Conservation (phyloP, 2,113 vertebrate species). For the Vimba vimba region DNA sequence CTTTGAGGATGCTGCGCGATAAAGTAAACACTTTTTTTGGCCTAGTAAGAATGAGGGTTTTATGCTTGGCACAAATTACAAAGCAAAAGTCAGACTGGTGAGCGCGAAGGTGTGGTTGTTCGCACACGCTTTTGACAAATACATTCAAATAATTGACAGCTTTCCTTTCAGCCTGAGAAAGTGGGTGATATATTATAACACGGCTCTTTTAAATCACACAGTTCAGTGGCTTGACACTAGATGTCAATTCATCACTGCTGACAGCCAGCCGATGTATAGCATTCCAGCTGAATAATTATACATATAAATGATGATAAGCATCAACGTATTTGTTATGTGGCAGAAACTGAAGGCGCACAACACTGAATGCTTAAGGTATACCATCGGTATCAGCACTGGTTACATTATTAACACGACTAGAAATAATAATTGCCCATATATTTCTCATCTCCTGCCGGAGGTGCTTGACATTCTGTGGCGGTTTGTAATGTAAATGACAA, state of each 20-base stretch:
- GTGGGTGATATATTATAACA: conserved; percentile 51
- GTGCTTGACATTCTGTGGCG: conserved; percentile 94
- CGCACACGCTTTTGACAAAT: conserved; percentile 34
- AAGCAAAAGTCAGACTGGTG: conserved; percentile 15
- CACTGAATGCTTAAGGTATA: conserved; percentile 69
- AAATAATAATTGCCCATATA: conserved; percentile 90
- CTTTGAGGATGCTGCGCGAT: conserved; percentile 29
- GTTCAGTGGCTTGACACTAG: conserved; percentile 68
- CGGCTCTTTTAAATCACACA: conserved; percentile 66
- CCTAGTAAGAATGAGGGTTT: neutral
- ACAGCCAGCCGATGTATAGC: conserved; percentile 75
- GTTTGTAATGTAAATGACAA: conserved; percentile 99
- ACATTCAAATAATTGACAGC: conserved; percentile 21
- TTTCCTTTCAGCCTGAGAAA: conserved; percentile 22
- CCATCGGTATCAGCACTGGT: conserved; percentile 78
- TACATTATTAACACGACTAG: conserved; percentile 87
- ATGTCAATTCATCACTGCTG: conserved; percentile 77
- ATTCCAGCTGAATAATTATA: conserved; percentile 78
- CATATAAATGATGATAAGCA: conserved; percentile 81
- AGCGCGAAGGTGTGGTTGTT: conserved; percentile 16
- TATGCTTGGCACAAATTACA: conserved; percentile 34
- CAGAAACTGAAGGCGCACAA: conserved; percentile 8
- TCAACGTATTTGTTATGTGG: conserved; percentile 75
- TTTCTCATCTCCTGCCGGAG: conserved; percentile 81
- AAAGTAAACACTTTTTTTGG: conserved; percentile 26